Conservation (phyloP, 2,113 vertebrate species). For the Vanacampus margaritifer region DNA sequence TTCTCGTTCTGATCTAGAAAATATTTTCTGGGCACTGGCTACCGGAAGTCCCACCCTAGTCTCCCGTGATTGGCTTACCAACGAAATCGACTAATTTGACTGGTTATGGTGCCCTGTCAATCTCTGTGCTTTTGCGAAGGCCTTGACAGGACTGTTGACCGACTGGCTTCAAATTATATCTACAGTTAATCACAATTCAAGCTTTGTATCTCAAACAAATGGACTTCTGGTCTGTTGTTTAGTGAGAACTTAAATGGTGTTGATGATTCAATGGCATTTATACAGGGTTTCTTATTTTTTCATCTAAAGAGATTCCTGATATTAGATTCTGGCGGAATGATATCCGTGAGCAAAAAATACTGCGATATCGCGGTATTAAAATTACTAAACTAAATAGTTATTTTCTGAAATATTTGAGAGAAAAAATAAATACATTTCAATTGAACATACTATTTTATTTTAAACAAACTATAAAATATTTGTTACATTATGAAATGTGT, state of each 20-base stretch:
- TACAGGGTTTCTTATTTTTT: not conserved
- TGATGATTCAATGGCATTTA: not conserved
- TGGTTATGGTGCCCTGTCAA: slow-evolving; percentile 51
- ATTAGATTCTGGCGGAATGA: too few relatives aligned
- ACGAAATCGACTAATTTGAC: slow-evolving; percentile 29
- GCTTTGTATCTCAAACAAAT: not conserved
- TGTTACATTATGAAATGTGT: too few relatives aligned
- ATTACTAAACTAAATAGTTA: too few relatives aligned
- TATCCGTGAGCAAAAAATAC: too few relatives aligned
- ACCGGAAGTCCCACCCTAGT: slow-evolving; percentile 60
- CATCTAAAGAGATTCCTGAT: not conserved
- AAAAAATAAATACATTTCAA: too few relatives aligned
- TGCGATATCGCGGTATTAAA: too few relatives aligned
- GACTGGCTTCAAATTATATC: slow-evolving; percentile 21
- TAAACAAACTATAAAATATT: too few relatives aligned
- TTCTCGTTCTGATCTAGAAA: slow-evolving; percentile 66
- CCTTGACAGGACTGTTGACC: slow-evolving; percentile 64
- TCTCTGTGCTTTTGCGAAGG: slow-evolving; percentile 50
- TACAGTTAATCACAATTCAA: not conserved
- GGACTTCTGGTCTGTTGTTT: not conserved
- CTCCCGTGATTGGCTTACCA: slow-evolving; percentile 46
- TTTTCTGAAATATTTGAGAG: too few relatives aligned
- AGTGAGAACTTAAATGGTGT: not conserved
- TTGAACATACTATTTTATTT: too few relatives aligned
- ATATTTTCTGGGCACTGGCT: slow-evolving; percentile 60